Evolutionary conservation across 1,140 invertebrate genomes (phyloP).

Genomic region (Thereuonema tuberculata): DNA sequence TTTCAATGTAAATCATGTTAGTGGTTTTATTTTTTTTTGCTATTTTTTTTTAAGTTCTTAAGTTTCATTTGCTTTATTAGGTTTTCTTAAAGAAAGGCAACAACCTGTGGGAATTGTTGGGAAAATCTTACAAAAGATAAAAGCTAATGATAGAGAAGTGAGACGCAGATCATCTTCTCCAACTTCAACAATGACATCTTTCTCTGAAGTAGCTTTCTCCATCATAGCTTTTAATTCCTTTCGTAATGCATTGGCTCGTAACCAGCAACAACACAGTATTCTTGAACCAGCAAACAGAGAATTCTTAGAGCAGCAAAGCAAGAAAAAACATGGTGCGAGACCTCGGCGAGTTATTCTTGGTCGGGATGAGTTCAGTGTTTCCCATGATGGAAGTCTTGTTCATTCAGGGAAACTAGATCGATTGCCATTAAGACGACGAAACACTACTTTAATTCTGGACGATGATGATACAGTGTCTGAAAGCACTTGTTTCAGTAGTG

Average conservation of each 20-base stretch:
- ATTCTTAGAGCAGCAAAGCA: conserved; percentile 37
- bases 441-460: not conserved
- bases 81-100: not conserved
- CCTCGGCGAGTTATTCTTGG: conserved; percentile 29
- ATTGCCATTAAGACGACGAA: too few species aligned
- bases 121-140: conserved; percentile 2
- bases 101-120: conserved; percentile 7
- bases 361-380: conserved; percentile 39
- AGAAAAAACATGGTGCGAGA: conserved; percentile 22
- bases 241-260: not conserved
- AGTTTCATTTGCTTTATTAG: not conserved
- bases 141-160: not conserved
- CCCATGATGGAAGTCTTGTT: conserved; percentile 37
- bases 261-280: conserved; percentile 24
- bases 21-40: not conserved
- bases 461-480: too few species aligned
- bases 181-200: not conserved
- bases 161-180: not conserved
- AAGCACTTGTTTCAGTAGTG: too few species aligned
- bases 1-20: too few species aligned
- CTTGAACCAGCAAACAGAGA: conserved; percentile 39
- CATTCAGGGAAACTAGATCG: conserved; percentile 26
- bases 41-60: not conserved
- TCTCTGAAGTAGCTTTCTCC: conserved; percentile 1
- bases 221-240: conserved; percentile 8